Evolutionary conservation across 2,797 vertebrate species (phyloP), one percentile per base, ranked within the genome.

Genomic region (Amniataba percoides): DNA sequence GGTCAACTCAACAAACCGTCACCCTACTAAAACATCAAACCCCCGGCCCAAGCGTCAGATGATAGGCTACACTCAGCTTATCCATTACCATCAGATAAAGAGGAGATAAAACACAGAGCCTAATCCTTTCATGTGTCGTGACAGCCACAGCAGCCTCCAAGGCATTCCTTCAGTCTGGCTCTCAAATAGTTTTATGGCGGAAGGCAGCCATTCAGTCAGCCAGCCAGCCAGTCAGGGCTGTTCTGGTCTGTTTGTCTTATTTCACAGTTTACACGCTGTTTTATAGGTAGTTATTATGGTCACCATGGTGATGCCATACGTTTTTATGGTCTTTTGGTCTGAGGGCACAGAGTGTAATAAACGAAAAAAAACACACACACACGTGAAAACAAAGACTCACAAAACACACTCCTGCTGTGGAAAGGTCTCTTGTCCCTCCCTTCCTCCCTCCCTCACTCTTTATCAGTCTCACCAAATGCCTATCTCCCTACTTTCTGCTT

Each of bases 81-180:
- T 93, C 93, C 93, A 94, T 94, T 94, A 94, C 93, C 93, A 94
- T 94, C 93, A 93, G 93, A 94, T 94, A 93, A 94, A 94, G 93
- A 93, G 91, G 91, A 93, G 91, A 93, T 94, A 94, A 94, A 94
- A 94, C 92, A 93, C 91, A 92, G 88, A 94, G 93, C 88, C 93
- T 94, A 94, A 94, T 94, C 93, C 93, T 94, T 94, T 94, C 93
- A 94, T 94, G 93, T 94, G 93, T 94, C 93, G 92, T 94, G 93
- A 94, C 93, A 94, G 93, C 91, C 91, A 92, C 91, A 90, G 91
- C 93, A 92, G 90, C 93, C 93, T 94, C 91, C 88, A 72, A 94
- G 93, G 94, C 94, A 94, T 94, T 94, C 94, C 92, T 94, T 92
- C 93, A 94, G 94, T 94, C 92, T 93, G 94, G 89, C 91, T 91